Base-by-base conservation (phyloP, 2,888 invertebrate genomes). In the Synanthedon vespiformis region DNA sequence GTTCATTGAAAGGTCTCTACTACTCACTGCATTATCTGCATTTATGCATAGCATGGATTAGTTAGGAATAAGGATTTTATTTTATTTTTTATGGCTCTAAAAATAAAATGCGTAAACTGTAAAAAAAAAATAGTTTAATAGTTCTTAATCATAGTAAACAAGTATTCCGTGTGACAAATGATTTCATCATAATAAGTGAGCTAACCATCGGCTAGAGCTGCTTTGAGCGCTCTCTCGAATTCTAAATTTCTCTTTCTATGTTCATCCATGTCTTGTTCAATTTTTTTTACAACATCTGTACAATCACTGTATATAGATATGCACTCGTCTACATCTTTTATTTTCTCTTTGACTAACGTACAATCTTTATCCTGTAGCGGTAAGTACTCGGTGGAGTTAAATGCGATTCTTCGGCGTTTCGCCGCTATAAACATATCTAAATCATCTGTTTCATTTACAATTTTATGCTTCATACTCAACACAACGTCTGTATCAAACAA, bases 201-300 rank as follows among this genome's bases (percentile, higher is more conserved):
- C 62, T 67, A 69, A 50, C 65, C 60, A 70, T 81, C 69, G 54
- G 68, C 70, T 57, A 89, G 73, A 14, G 89, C 89, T 55, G 75
- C 63, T 65, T 68, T 74, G 40, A 90, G 63, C 61, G 80, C 73
- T 58, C 84, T 80, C 59, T 90, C 89, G 51, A 90, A 75, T 59
- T 79, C 77, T 48, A 78, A 58, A 41, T 83, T 88, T 61, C 80
- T 88, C 54, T 79, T 74, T 61, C 71, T 80, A 58, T 82, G 87
- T 58, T 78, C 70, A 54, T 86, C 81, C 51, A 90, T 71, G 64
- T 81, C 72, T 59, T 75, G 64, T 61, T 90, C 90, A 8, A 90
- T 68, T 61, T 83, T 76, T 61, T 77, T 68, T 0, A 88, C 78
- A 69, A 77, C 74, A 58, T 80, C 71, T 47, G 72, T 69, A 64